These are phyloP conservation scores for Rhagium mordax DNA, from an alignment of 2,888 invertebrate genomes.

Conservation along the genomic window DNA sequence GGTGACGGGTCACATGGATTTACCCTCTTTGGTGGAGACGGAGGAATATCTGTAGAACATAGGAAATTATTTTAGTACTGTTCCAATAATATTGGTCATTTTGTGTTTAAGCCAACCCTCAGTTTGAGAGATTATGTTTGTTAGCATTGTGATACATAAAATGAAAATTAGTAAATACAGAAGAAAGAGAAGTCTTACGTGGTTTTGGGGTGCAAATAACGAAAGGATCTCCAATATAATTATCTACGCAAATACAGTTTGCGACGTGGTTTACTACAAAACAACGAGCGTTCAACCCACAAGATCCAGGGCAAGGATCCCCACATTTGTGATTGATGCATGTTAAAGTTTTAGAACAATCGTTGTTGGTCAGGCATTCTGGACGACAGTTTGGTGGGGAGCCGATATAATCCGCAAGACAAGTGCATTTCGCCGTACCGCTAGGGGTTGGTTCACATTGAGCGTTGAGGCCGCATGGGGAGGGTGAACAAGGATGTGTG, in stretches of 20 bases:
- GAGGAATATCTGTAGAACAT: conserved; percentile 63
- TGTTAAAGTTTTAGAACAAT: conserved; percentile 79
- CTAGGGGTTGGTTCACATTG: conserved; percentile 70
- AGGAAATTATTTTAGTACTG: not conserved
- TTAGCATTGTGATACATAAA: conserved; percentile 18
- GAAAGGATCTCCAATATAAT: conserved; percentile 80
- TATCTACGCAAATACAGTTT: conserved; percentile 80
- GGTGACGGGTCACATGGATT: conserved; percentile 88
- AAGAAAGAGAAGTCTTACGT: conserved; percentile 73
- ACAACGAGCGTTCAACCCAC: conserved; percentile 81
- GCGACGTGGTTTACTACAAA: conserved; percentile 84
- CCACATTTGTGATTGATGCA: conserved; percentile 82
- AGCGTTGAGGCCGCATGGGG: conserved; percentile 80
- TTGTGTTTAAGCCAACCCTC: conserved; percentile 26
- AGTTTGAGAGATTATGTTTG: conserved; percentile 18
- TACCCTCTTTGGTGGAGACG: conserved; percentile 68
- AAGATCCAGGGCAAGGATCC: conserved; percentile 84
- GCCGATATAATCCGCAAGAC: conserved; percentile 81
- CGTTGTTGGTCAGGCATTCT: conserved; percentile 82
- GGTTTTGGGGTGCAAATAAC: conserved; percentile 72
- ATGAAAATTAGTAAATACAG: conserved; percentile 35
- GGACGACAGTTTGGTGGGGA: conserved; percentile 81
- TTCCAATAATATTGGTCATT: not conserved
- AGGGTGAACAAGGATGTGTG: conserved; percentile 77
- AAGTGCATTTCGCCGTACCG: conserved; percentile 75